Percentiles rank a stretch among this genome's conserved stretches.
Evolutionary conservation across 1,140 invertebrate genomes (phyloP).

Genomic region (Orius insidiosus): DNA sequence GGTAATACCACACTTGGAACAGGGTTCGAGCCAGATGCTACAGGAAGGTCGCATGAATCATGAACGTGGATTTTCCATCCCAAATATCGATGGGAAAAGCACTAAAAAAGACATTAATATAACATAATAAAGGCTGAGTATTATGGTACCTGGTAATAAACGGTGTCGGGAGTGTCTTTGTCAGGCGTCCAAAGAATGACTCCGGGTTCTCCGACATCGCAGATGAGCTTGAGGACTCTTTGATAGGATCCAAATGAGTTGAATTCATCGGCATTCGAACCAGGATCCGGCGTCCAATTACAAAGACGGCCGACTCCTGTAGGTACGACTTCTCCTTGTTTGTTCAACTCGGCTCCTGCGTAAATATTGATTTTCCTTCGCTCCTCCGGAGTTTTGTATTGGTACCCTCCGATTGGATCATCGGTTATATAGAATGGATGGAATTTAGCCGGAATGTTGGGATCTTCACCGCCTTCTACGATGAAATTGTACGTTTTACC

Average conservation of each 20-base stretch:
- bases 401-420: slow-evolving; percentile 76
- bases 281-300: slow-evolving; percentile 62
- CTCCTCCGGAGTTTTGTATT: slow-evolving; percentile 68
- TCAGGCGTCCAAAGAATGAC: slow-evolving; percentile 77
- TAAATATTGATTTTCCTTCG: slow-evolving; percentile 59
- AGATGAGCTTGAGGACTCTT: slow-evolving; percentile 58
- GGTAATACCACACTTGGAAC: slow-evolving; percentile 28
- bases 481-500: slow-evolving; percentile 82
- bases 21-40: slow-evolving; percentile 33
- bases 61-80: slow-evolving; percentile 90
- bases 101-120: slow-evolving; percentile 34
- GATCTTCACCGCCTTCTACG: slow-evolving; percentile 68
- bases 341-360: slow-evolving; percentile 51
- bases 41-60: slow-evolving; percentile 49
- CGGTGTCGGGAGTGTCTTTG: slow-evolving; percentile 67
- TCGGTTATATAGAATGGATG: slow-evolving; percentile 94
- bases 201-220: slow-evolving; percentile 67
- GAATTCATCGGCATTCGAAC: slow-evolving; percentile 57
- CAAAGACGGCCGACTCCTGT: slow-evolving; percentile 65
- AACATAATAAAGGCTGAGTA: slow-evolving; percentile 3
- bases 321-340: slow-evolving; percentile 44
- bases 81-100: slow-evolving; percentile 77
- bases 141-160: slow-evolving; percentile 92
- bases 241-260: slow-evolving; percentile 78
- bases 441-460: slow-evolving; percentile 59